phyloP scores from a whole-genome alignment of 2,888 invertebrate genomes.

The Pedicia rivosa region DNA sequence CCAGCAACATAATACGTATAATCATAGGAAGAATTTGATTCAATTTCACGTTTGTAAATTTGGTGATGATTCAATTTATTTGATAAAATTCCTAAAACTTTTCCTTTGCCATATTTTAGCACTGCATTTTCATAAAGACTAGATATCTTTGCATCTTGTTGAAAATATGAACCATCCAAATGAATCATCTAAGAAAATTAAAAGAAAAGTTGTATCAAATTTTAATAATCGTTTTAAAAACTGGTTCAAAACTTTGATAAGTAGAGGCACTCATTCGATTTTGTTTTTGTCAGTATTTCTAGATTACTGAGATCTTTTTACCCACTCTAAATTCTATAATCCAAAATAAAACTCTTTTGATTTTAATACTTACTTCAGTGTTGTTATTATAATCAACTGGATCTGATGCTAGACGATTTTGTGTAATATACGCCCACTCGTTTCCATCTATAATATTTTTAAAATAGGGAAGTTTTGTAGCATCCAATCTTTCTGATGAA shows the following conservation, averaged over 20 bases:
- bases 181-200: slow-evolving; percentile 38
- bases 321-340: no score
- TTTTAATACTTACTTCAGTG: slow-evolving; percentile 41
- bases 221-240: no score
- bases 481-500: slow-evolving; percentile 36
- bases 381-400: slow-evolving; percentile 43
- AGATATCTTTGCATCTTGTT: slow-evolving; percentile 41
- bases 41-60: slow-evolving; percentile 22
- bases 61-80: slow-evolving; percentile 26
- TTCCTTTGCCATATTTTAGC: slow-evolving; percentile 39
- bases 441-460: slow-evolving; percentile 37
- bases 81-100: slow-evolving; percentile 41
- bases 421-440: slow-evolving; percentile 36
- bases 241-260: no score
- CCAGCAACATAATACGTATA: slow-evolving; percentile 38
- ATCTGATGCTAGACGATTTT: slow-evolving; percentile 39
- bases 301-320: no score
- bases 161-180: slow-evolving; percentile 39
- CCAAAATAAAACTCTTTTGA: no score
- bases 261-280: no score
- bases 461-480: slow-evolving; percentile 37
- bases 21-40: slow-evolving; percentile 20
- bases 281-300: no score
- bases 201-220: no score
- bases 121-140: slow-evolving; percentile 39